Evolutionary conservation across 2,797 vertebrate species (phyloP), one percentile per base, ranked within the genome.

Genomic region (Melopsittacus undulatus): DNA sequence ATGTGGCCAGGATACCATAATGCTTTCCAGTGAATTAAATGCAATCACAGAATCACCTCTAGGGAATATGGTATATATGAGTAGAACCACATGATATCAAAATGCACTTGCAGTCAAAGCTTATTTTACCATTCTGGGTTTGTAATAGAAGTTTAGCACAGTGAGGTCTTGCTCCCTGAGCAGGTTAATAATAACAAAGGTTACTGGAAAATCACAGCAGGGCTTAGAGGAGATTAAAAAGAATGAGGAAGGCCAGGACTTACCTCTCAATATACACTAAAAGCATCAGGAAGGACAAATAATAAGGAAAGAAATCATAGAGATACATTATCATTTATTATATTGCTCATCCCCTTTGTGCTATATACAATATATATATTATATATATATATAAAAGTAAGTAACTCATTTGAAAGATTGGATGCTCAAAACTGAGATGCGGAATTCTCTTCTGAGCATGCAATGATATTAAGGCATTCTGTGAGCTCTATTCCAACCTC

Each of bases 151-250:
- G 36, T 34, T 73, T 74, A 43, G 36, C 22, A 56, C 24, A 30
- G 12, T 43, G 56, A 83, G 6, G 17, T 38, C 73, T 52, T 81
- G 52, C 26, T 72, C 52, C 79, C 43, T 85, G 72, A 84, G 46
- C n/a, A 85, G 36, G 20, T 80, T 66, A 78, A 68, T 69, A 93
- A 92, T 40, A 89, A 91, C 32, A 70, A 89, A 83, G 3, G 57
- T 80, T 86, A 86, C 77, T 73, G 66, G 48, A 91, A 91, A 90
- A 88, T 78, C 59, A 70, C 34, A 88, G 76, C 24, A 67, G 62
- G 43, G 27, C 48, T 90, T 51, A 70, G 20, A 69, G 24, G 12
- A 77, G 45, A 85, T 22, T 36, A 67, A 68, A 79, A 79, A 67
- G 59, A 91, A n/a, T 7, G n/a, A 61, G 13, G 24, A 89, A 69